These are phyloP conservation scores for Sclerurus mexicanus DNA, from an alignment of 2,113 vertebrate species.

Conservation along the genomic window DNA sequence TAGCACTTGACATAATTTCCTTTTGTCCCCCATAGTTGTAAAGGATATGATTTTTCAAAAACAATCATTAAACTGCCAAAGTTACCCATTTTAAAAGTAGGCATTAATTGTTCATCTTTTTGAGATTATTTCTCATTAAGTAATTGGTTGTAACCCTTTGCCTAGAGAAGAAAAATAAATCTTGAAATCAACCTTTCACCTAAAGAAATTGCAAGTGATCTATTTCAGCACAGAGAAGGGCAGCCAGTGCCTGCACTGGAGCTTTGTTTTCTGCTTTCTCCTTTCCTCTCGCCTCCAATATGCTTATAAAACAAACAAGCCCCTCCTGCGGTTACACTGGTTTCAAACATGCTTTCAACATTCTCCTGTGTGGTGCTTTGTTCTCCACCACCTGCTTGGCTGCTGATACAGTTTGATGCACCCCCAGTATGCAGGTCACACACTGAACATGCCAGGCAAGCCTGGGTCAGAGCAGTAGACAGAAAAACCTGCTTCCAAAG, in stretches of 20 bases:
- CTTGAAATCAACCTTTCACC: neutral
- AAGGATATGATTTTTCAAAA: neutral
- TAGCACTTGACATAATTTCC: neutral
- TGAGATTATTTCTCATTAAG: neutral
- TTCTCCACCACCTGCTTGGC: neutral
- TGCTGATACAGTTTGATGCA: neutral
- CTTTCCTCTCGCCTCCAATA: neutral
- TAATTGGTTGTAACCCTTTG: neutral
- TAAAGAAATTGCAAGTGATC: neutral
- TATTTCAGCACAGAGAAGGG: neutral
- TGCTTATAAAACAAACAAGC: neutral
- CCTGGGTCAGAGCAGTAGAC: neutral
- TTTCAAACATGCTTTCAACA: neutral
- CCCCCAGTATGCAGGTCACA: neutral
- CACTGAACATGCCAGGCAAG: neutral
- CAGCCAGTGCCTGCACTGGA: neutral
- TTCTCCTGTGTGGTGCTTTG: neutral
- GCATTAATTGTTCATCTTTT: neutral
- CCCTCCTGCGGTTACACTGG: neutral
- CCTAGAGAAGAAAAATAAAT: neutral
- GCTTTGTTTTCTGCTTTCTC: neutral
- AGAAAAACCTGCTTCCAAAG: neutral
- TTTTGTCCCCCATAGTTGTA: neutral
- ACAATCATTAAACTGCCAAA: neutral
- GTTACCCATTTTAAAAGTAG: neutral